These are phyloP conservation scores for Melanotaenia trifasciata DNA, from an alignment of 2,797 vertebrate genomes.

Conservation along the genomic window DNA sequence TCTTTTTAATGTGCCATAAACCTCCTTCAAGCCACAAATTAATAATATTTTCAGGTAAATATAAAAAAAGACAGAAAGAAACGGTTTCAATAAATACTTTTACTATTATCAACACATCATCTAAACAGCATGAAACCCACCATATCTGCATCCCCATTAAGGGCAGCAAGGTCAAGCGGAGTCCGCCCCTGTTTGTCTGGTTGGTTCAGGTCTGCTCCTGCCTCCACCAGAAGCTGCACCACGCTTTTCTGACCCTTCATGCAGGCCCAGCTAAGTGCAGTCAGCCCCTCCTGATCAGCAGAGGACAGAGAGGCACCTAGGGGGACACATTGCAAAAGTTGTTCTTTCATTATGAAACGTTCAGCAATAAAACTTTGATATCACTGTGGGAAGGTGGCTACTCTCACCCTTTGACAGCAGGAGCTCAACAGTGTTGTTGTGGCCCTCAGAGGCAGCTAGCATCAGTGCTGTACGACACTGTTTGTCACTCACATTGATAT, in stretches of 20 bases:
- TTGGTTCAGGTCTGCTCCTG: conserved; percentile 90
- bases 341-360: not conserved
- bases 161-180: conserved; percentile 93
- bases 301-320: conserved; percentile 88
- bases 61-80: not conserved
- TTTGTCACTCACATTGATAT: conserved; percentile 89
- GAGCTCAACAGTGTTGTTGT: conserved; percentile 88
- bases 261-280: conserved; percentile 94
- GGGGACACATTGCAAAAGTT: conserved; percentile 13
- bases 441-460: conserved; percentile 94
- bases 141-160: conserved; percentile 94
- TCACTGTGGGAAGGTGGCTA: not conserved
- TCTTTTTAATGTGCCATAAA: not conserved
- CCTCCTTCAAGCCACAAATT: not conserved
- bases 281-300: conserved; percentile 93
- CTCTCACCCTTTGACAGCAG: conserved; percentile 91
- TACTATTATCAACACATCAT: not conserved
- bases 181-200: conserved; percentile 94
- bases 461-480: conserved; percentile 93
- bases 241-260: conserved; percentile 91
- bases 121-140: conserved; percentile 80
- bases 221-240: conserved; percentile 90
- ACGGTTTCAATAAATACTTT: not conserved
- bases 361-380: not conserved
- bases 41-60: not conserved